Evolutionary conservation across 1,140 invertebrate genomes (phyloP).

Genomic region (Drosophila bipectinata): DNA sequence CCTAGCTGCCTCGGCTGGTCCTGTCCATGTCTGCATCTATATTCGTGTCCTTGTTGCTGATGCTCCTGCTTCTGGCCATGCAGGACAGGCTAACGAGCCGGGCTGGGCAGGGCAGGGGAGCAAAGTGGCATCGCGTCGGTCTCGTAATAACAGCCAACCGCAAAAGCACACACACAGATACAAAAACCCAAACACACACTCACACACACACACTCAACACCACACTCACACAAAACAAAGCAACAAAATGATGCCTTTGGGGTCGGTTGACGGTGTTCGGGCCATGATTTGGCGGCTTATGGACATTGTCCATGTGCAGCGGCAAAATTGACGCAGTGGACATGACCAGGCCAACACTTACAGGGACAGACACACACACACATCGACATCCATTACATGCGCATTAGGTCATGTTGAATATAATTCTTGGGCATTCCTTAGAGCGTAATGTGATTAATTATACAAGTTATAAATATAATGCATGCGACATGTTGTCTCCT

Average conservation of each 20-base stretch:
- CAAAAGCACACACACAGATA: conserved; percentile 41
- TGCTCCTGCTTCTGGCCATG: conserved; percentile 34
- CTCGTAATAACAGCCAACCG: conserved; percentile 61
- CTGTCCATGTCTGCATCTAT: conserved; percentile 30
- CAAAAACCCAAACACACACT: conserved; percentile 4
- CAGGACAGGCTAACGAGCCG: conserved; percentile 53
- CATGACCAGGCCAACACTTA: conserved; percentile 7
- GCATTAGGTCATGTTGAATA: conserved; percentile 64
- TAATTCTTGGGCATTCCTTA: conserved; percentile 48
- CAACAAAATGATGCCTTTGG: conserved; percentile 50
- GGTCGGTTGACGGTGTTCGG: conserved; percentile 54
- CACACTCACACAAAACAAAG: conserved; percentile 32
- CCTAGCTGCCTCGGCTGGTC: background rate
- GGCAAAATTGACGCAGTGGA: conserved; percentile 53
- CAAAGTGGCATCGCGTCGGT: conserved; percentile 45
- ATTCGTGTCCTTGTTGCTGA: conserved; percentile 35
- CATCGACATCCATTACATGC: conserved; percentile 7
- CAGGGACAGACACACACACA: conserved; percentile 4
- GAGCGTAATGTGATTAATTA: conserved; percentile 68
- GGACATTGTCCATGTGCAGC: conserved; percentile 34
- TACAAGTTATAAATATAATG: conserved; percentile 61
- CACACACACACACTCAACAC: conserved; percentile 19
- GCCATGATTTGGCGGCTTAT: conserved; percentile 48
- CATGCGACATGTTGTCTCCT: conserved; percentile 62
- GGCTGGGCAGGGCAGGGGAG: conserved; percentile 28